A percentile compares a stretch with the other conserved stretches of the same genome.
phyloP scores from a whole-genome alignment of 2,888 invertebrate species.

The Diaperis boleti region DNA sequence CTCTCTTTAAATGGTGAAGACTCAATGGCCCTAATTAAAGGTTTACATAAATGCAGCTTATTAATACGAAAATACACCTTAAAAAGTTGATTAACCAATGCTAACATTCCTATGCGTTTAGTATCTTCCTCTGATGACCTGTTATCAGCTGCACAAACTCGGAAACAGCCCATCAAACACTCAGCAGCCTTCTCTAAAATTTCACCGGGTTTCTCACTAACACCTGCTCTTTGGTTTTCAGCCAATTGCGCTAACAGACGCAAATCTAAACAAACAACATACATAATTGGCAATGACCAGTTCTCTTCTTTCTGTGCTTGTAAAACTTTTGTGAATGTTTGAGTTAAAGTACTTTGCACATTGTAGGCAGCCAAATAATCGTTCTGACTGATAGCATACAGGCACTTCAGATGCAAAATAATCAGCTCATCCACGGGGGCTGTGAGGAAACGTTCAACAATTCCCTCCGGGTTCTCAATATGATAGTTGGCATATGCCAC shows the following conservation, averaged over 20 bases:
- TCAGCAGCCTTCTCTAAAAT: conserved; percentile 94
- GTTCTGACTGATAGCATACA: conserved; percentile 67
- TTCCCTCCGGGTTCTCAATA: conserved; percentile 76
- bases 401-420: conserved; percentile 78
- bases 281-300: conserved; percentile 97
- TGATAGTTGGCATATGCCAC: conserved; percentile 77
- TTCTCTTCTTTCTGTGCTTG: conserved; percentile 94
- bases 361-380: conserved; percentile 80
- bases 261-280: conserved; percentile 88
- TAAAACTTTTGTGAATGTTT: conserved; percentile 83
- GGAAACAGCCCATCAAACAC: conserved; percentile 90
- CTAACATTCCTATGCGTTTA: conserved; percentile 96
- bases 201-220: conserved; percentile 73
- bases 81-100: conserved; percentile 95
- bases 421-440: conserved; percentile 83
- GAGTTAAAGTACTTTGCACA: conserved; percentile 82
- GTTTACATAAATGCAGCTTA: conserved; percentile 90
- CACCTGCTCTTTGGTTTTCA: conserved; percentile 71
- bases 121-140: conserved; percentile 91
- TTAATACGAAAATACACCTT: conserved; percentile 89
- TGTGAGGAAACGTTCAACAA: conserved; percentile 78
- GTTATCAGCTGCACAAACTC: conserved; percentile 95
- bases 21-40: conserved; percentile 96
- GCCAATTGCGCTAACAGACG: conserved; percentile 82
- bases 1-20: conserved; percentile 90